Conservation (phyloP, 2,113 vertebrate species). For the Calypte anna region DNA sequence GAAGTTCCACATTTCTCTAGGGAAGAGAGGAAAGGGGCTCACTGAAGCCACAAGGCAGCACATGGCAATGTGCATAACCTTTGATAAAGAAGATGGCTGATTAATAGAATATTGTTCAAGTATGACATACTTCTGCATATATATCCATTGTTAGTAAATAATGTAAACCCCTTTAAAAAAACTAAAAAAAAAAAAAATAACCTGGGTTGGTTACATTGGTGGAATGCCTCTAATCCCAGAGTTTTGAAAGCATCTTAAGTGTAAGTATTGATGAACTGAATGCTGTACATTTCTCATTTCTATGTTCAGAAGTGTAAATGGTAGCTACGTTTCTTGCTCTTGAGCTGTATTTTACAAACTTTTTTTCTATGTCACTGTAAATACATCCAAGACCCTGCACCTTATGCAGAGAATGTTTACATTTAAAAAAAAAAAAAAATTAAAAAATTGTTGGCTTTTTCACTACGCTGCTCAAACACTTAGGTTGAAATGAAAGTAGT, state of each 20-base stretch:
- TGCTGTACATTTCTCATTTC: conserved; percentile 11
- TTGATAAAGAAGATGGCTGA: neutral
- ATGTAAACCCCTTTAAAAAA: neutral
- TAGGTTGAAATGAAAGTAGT: conserved; percentile 9
- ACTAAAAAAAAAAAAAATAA: neutral
- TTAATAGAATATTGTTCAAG: conserved; percentile 7
- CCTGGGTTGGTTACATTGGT: neutral
- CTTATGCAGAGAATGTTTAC: conserved; percentile 69
- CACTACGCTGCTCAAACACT: conserved; percentile 10
- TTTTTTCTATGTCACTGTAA: conserved; percentile 43
- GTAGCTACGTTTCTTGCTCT: conserved; percentile 10
- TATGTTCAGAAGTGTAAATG: neutral
- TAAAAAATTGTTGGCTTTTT: neutral
- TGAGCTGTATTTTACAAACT: neutral
- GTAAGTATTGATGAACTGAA: conserved; percentile 28
- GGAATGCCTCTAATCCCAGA: conserved; percentile 29
- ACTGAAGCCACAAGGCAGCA: neutral
- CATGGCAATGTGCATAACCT: neutral
- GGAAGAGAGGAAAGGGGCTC: neutral
- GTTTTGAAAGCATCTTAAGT: conserved; percentile 26
- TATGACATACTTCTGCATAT: conserved; percentile 43
- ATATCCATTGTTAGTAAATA: conserved; percentile 43
- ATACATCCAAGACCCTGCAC: conserved; percentile 46
- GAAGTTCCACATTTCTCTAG: neutral
- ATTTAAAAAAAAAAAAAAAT: neutral